These are phyloP conservation scores for Acleris sparsana DNA, from an alignment of 2,888 invertebrate genomes.

Conservation along the genomic window DNA sequence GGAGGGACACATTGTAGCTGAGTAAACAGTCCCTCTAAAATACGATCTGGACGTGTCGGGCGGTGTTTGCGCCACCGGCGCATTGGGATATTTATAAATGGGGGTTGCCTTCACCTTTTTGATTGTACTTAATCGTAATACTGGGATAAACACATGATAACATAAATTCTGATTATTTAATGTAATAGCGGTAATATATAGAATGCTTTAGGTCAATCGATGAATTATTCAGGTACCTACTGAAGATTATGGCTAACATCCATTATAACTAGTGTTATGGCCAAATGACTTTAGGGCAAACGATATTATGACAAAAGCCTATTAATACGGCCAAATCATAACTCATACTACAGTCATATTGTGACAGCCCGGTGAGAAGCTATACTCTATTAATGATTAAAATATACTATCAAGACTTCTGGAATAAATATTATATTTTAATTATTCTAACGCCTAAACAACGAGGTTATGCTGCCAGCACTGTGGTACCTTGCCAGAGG, in stretches of 20 bases:
- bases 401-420: no score
- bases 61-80: slow-evolving; percentile 43
- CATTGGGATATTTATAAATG: slow-evolving; percentile 32
- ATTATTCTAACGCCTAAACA: no score
- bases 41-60: slow-evolving; percentile 49
- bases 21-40: slow-evolving; percentile 49
- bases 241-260: no score
- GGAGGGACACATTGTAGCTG: slow-evolving; percentile 34
- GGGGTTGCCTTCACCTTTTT: slow-evolving; percentile 33
- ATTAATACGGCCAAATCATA: slow-evolving; percentile 19
- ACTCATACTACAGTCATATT: slow-evolving; percentile 39
- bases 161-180: neutral
- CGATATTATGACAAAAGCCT: no score
- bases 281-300: no score
- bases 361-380: neutral
- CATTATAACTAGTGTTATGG: no score
- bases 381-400: no score
- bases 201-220: neutral
- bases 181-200: neutral
- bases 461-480: no score
- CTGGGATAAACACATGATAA: neutral
- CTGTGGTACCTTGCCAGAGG: no score
- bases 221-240: neutral
- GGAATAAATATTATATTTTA: no score
- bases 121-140: slow-evolving; percentile 22